Evolutionary conservation across 2,888 invertebrate genomes (phyloP).

Genomic region (Hypselothyrea guttata): DNA sequence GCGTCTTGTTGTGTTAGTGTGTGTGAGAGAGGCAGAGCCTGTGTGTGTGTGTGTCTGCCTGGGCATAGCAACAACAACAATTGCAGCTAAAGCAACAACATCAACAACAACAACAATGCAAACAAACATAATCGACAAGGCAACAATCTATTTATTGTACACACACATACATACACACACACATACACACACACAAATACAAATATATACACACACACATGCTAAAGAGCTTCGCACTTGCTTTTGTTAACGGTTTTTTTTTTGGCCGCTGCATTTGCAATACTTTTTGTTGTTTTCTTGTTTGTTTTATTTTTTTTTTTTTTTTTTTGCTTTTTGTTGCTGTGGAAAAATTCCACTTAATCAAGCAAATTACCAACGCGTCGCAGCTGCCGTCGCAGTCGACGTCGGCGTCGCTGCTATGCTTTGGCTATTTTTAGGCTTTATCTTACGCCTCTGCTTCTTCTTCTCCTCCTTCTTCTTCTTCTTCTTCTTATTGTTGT

Average conservation of each 20-base stretch:
- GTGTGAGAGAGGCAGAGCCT: no score
- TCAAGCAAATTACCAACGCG: constrained; percentile 72
- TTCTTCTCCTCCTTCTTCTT: constrained; percentile 37
- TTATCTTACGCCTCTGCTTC: constrained; percentile 53
- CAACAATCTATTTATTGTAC: constrained; percentile 64
- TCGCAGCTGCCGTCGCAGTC: constrained; percentile 40
- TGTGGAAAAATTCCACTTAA: constrained; percentile 69
- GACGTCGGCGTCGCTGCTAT: constrained; percentile 32
- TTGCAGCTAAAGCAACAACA: constrained; percentile 41
- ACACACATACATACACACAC: constrained; percentile 11
- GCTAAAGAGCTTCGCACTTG: constrained; percentile 11
- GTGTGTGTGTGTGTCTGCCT: constrained; percentile 11
- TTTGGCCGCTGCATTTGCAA: constrained; percentile 43
- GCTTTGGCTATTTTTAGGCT: constrained; percentile 66
- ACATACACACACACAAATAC: constrained; percentile 5
- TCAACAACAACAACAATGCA: constrained; percentile 14
- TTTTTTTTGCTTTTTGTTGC: background rate
- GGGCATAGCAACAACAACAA: constrained; percentile 25
- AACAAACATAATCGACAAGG: constrained; percentile 42
- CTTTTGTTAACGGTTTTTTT: constrained; percentile 29
- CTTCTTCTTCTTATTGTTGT: constrained; percentile 25
- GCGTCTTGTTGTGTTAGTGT: constrained; percentile 38
- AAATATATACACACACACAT: constrained; percentile 4
- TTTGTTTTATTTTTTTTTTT: no score
- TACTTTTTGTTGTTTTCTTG: constrained; percentile 11